Evolutionary conservation across 2,888 invertebrate genomes (phyloP).

Genomic region (Cloeon dipterum): DNA sequence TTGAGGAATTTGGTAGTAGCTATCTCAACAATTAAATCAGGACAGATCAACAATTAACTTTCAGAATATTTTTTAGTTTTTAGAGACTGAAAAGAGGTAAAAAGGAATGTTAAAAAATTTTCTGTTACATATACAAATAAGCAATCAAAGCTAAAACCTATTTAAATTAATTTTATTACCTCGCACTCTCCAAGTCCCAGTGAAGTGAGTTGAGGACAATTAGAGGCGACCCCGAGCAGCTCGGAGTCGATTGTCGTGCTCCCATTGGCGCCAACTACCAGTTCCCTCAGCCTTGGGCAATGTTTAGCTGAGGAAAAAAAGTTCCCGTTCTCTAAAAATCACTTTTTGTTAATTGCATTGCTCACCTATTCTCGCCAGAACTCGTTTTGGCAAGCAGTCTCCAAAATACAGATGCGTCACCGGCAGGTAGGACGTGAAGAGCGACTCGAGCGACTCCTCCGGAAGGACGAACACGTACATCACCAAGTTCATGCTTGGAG

Average conservation of each 20-base stretch:
- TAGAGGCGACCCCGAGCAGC: conserved; percentile 13
- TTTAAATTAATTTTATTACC: conserved; percentile 12
- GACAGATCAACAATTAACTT: too few relatives aligned
- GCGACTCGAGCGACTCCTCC: conserved; percentile 13
- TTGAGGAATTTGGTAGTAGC: too few relatives aligned
- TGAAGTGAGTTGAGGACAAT: conserved; percentile 14
- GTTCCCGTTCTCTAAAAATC: background rate
- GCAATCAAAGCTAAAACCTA: too few relatives aligned
- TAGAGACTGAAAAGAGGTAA: too few relatives aligned
- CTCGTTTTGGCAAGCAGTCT: conserved; percentile 13
- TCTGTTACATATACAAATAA: too few relatives aligned
- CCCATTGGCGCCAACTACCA: conserved; percentile 15
- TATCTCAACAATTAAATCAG: too few relatives aligned
- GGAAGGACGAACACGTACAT: conserved; percentile 16
- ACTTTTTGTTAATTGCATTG: background rate
- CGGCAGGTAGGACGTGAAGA: conserved; percentile 14
- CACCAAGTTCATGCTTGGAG: conserved; percentile 15
- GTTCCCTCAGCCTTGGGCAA: conserved; percentile 15
- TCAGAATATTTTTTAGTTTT: too few relatives aligned
- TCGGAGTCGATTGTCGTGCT: conserved; percentile 13
- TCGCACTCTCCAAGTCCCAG: conserved; percentile 18
- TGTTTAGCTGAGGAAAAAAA: conserved; percentile 5
- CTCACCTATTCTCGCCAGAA: conserved; percentile 6
- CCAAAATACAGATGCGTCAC: conserved; percentile 17
- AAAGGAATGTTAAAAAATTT: too few relatives aligned